Evolutionary conservation across 2,113 vertebrate genomes (phyloP).

Genomic region (Maccullochella peelii): DNA sequence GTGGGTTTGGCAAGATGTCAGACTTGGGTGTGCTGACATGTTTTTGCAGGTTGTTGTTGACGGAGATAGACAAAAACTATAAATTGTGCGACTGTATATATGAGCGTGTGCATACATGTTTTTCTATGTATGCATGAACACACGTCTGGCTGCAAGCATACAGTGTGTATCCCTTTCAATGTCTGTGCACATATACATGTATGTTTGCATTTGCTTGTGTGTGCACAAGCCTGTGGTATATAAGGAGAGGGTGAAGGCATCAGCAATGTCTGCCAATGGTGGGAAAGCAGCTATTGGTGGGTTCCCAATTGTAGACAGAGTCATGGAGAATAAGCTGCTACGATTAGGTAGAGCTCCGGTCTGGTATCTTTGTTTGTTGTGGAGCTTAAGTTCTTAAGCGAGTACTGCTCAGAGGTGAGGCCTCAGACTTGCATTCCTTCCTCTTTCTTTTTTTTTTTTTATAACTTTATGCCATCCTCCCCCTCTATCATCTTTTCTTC

Average conservation of each 20-base stretch:
- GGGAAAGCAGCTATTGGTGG: conserved; percentile 66
- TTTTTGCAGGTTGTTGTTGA: conserved; percentile 5
- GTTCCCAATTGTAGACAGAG: conserved; percentile 66
- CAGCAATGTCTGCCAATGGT: conserved; percentile 39
- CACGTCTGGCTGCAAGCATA: neutral
- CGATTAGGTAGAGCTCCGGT: conserved; percentile 55
- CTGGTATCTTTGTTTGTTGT: conserved; percentile 67
- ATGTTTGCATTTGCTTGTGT: conserved; percentile 13
- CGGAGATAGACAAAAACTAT: neutral
- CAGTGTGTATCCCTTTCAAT: neutral
- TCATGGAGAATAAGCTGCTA: conserved; percentile 59
- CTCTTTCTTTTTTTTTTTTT: conserved; percentile 12
- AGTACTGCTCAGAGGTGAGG: conserved; percentile 56
- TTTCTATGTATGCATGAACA: neutral
- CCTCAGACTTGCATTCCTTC: conserved; percentile 41
- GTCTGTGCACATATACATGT: neutral
- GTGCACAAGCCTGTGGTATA: conserved; percentile 2
- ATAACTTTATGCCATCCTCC: neutral
- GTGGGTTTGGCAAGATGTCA: neutral
- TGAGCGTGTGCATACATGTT: neutral
- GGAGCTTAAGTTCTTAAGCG: conserved; percentile 65
- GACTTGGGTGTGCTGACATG: neutral
- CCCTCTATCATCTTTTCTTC: conserved; percentile 2
- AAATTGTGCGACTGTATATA: neutral
- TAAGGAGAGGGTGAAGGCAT: conserved; percentile 16